Percentiles rank a stretch among this genome's conserved stretches.
phyloP scores from a whole-genome alignment of 2,888 invertebrate genomes.

The Drosophila parthenogenetica region DNA sequence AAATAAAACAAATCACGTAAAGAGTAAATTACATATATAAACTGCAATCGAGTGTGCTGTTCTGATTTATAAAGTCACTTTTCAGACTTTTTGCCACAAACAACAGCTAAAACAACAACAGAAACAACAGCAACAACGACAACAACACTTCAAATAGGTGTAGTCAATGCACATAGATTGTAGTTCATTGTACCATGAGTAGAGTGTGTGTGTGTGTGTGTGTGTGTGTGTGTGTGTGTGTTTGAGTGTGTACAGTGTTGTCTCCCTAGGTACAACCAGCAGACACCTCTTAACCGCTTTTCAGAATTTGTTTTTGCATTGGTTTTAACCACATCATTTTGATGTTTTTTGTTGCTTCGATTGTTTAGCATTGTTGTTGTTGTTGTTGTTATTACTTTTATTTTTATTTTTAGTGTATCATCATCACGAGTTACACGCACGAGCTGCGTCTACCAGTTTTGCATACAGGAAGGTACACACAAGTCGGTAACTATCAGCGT shows the following conservation, averaged over 20 bases:
- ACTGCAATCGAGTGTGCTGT: constrained; percentile 42
- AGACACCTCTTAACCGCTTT: constrained; percentile 58
- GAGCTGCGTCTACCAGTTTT: constrained; percentile 71
- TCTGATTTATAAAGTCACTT: constrained; percentile 62
- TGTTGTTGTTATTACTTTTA: constrained; percentile 30
- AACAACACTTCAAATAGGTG: constrained; percentile 40
- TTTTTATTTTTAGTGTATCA: constrained; percentile 51
- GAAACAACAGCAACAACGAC: constrained; percentile 10
- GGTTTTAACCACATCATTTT: constrained; percentile 80
- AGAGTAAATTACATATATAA: constrained; percentile 18
- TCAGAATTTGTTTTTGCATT: constrained; percentile 70
- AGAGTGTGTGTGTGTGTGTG: constrained; percentile 10
- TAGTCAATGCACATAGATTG: constrained; percentile 70
- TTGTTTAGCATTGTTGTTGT: constrained; percentile 68
- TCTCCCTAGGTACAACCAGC: constrained; percentile 12
- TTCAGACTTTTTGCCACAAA: constrained; percentile 54
- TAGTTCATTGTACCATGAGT: constrained; percentile 69
- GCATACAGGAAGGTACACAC: constrained; percentile 39
- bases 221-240: constrained; percentile 3
- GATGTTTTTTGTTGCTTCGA: constrained; percentile 79
- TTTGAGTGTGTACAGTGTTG: constrained; percentile 17
- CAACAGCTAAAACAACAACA: constrained; percentile 19
- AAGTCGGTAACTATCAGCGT: neutral
- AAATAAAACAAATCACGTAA: neutral
- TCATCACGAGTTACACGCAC: constrained; percentile 78